Base-by-base conservation (phyloP, 2,888 invertebrate genomes). In the Adineta ricciae region DNA sequence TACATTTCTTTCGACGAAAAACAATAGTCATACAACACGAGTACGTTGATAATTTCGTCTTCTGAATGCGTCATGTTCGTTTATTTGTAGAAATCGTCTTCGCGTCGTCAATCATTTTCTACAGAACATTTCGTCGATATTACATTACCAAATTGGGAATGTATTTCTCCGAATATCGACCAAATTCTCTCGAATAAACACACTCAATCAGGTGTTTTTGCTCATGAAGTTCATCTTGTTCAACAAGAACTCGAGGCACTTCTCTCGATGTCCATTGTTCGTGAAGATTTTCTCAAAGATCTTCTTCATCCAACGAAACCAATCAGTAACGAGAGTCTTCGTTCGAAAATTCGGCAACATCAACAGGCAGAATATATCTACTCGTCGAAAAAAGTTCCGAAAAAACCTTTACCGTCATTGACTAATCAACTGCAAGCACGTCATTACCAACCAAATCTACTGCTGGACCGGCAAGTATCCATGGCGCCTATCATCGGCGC, bases 191-290 rank as follows among this genome's bases (percentile, higher is more conserved):
- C 41, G 41, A 9, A n/a, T n/a, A 41, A 38, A 78, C 78, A 78
- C 41, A 64, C 64, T 19, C 32, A 78, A 24, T 78, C 78, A n/a
- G 78, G 78, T 78, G 41, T 78, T 1, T 41, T n/a, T 41, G 78
- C 78, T 41, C 78, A 78, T 41, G 78, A 78, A 41, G 32, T 78
- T 24, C n/a, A 41, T 41, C n/a, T 41, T 38, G 36, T 73, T 73
- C 73, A 73, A 38, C 73, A 73, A 38, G 78, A 78, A 41, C 41
- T 78, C 3, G 78, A 78, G 41, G 78, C 78, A n/a, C 38, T 78
- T 24, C 41, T 78, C 11, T 38, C 78, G 1, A 78, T 78, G 78
- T 78, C 78, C 2, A 41, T 41, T 16, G 8, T 78, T 24, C 78
- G 78, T 78, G 41, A 64, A 27, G 27, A 27, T 32, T 3, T 64